A percentile compares a stretch with the other conserved stretches of the same genome.
These are phyloP conservation scores for Oreohelix idahoensis DNA, from an alignment of 1,140 invertebrate species.

Conservation along the genomic window DNA sequence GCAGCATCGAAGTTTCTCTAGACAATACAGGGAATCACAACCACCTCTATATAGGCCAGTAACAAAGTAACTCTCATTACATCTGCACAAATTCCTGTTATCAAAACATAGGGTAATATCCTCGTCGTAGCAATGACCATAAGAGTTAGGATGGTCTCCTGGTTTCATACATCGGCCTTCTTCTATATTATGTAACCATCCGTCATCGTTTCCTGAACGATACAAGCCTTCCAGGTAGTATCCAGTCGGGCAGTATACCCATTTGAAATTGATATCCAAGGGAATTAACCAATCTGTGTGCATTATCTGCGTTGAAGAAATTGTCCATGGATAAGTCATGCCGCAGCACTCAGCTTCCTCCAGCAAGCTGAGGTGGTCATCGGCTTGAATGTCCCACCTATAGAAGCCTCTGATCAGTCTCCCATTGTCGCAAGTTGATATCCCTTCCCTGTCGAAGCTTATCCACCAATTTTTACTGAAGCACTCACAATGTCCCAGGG, in stretches of 20 bases:
- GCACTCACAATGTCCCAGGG: background rate
- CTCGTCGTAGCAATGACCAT: too few relatives aligned
- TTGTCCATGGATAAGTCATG: background rate
- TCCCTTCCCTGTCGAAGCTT: background rate
- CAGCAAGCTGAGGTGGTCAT: background rate
- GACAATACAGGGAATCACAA: too few relatives aligned
- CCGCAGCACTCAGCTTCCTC: background rate
- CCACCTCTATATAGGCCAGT: too few relatives aligned
- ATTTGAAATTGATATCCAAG: background rate
- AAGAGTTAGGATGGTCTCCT: too few relatives aligned
- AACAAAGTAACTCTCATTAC: too few relatives aligned
- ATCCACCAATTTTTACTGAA: background rate
- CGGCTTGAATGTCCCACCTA: background rate
- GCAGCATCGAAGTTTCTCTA: slow-evolving; percentile 8
- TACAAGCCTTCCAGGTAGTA: too few relatives aligned
- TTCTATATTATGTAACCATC: too few relatives aligned
- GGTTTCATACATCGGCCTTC: too few relatives aligned
- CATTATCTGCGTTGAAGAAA: background rate
- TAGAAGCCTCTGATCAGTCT: background rate
- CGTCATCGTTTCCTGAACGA: too few relatives aligned
- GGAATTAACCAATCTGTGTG: background rate
- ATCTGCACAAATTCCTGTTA: too few relatives aligned
- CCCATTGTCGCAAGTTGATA: background rate
- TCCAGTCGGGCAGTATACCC: too few relatives aligned
- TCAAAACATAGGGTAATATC: too few relatives aligned